Evolutionary conservation across 1,140 invertebrate species (phyloP), one percentile per base, ranked within the genome.

Genomic region (Gonioctena quinquepunctata): DNA sequence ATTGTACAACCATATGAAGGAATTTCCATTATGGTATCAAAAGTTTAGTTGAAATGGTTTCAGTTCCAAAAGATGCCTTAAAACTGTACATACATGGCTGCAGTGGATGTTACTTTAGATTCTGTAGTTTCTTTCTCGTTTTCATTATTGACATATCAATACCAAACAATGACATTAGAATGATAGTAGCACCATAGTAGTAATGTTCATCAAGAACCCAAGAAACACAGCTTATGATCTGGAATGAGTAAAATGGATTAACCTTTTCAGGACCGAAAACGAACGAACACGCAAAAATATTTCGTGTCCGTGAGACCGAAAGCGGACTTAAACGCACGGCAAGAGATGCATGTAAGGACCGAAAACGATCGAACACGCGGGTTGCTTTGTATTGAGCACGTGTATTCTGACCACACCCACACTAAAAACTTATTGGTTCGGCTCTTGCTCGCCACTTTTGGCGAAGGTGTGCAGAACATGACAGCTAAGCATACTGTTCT

Each of bases 171-270:
- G 95, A 95, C 91, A 97, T 96, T 4, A 92, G 77, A 13, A 96
- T 86, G 73, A 98, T 96, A 48, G 94, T 94, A 19, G 89, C 86
- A 11, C 94, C 93, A 81, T 96, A 97, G 76, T 94, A 96, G 69
- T 92, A 89, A 79, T 97, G 97, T 21, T 90, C 86, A 75, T 96
- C 94, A 1, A 89, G 86, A 18, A 94, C 86, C 93, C 94, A 96
- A 49, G 96, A 87, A 2, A 88, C 83, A 18, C 96, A 88, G 7
- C 94, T 95, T 79, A 94, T 95, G 42, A 93, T 83, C 92, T 97
- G 95, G 83, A 97, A 97, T 57, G 98, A 91, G 84, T 99, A 99
- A 84, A 98, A 99, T 1, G 97, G 97, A 83, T n/a, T n/a, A n/a
- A n/a, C n/a, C n/a, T n/a, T n/a, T n/a, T n/a, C n/a, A n/a, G n/a